Conservation (phyloP, 2,113 vertebrate genomes). For the Peromyscus leucopus region DNA sequence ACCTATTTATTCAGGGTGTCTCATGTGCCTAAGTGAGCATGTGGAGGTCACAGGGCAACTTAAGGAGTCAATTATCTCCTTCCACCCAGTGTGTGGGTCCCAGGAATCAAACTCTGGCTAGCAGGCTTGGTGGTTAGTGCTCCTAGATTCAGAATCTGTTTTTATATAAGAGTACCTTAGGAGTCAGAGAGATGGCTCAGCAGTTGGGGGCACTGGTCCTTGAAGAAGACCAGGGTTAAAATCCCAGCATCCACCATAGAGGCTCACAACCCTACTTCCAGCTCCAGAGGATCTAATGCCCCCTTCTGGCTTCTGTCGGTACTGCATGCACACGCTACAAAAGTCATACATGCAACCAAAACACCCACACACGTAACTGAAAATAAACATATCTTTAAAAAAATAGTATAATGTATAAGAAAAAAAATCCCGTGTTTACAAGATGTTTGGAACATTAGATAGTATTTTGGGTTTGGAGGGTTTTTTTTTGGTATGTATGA, state of each 20-base stretch:
- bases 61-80: neutral
- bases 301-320: neutral
- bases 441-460: neutral
- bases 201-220: neutral
- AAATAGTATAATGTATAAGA: neutral
- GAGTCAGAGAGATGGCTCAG: neutral
- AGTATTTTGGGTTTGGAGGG: constrained; percentile 9
- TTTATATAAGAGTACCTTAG: neutral
- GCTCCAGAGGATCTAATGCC: neutral
- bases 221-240: neutral
- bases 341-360: neutral
- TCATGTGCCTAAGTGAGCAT: neutral
- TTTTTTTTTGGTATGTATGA: neutral
- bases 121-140: too few relatives aligned
- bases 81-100: neutral
- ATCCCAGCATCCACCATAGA: too few relatives aligned
- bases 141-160: neutral
- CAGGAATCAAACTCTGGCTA: neutral
- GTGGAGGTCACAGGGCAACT: neutral
- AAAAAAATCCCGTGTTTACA: constrained; percentile 20
- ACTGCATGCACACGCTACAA: neutral
- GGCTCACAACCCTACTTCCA: neutral
- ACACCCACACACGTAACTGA: neutral
- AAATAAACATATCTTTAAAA: neutral
- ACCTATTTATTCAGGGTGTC: neutral